Base-by-base conservation (phyloP, 2,113 vertebrate genomes). In the Drymodes brunneopygia region DNA sequence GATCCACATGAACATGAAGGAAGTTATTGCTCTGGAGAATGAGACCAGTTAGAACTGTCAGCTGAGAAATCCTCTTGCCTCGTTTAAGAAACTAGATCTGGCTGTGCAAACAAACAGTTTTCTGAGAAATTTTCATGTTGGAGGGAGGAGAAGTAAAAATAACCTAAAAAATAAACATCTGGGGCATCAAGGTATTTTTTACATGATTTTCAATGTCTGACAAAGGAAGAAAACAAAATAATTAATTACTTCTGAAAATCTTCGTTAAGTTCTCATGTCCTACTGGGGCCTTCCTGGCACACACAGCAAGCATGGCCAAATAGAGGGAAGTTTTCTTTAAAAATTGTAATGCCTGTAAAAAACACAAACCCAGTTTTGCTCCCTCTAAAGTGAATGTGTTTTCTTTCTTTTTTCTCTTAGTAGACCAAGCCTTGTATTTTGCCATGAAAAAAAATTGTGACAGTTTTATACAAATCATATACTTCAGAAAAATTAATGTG, bases 121-220 rank as follows among this genome's bases (percentile, higher is more conserved):
- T 35, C 48, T 40, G 28, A 75, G 28, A 80, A 73, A 27, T 18
- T 10, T 78, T 35, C 42, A 19, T 35, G 33, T 0, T 40, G 47
- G 28, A 82, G 7, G 11, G 7, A 74, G 6, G 5, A 81, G 5
- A 73, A 71, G 17, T 25, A 31, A 71, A 64, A 91, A 45, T 4
- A 48, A 45, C 2, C 1, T 23, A 21, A 85, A 90, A 60, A 57
- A 22, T 19, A 45, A 0, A 0, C 3, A 42, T 42, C 75, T 18
- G 15, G 6, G 21, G 18, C 14, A 60, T 44, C 14, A 19, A 40
- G 18, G 6, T 42, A 31, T 2, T 80, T 84, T 80, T 54, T 19
- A 36, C 7, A 4, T 50, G 11, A 23, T 72, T 91, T 57, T 89
- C 20, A 31, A 4, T 2, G 6, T 29, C 45, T 91, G 23, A 73